Evolutionary conservation across 2,113 vertebrate genomes (phyloP), one percentile per base, ranked within the genome.

Genomic region (Lepus americanus): DNA sequence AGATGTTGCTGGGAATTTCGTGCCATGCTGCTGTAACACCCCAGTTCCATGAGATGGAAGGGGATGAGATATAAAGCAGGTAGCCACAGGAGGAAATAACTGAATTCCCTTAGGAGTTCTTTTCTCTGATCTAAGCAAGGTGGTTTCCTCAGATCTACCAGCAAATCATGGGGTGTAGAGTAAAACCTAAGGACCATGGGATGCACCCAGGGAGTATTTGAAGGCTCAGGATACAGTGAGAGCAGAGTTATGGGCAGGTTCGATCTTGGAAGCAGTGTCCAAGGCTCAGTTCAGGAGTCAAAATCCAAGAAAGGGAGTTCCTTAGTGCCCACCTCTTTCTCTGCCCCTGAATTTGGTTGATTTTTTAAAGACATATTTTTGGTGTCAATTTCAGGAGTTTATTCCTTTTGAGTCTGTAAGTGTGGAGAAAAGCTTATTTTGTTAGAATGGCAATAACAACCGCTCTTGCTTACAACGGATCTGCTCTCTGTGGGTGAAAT

Each of bases 351-450:
- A 22, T 22, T 78, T 81, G 51, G 23, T 10, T 80, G 72, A n/a
- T 19, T 79, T 55, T 90, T 90, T 76, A 70, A 44, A 78, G 80
- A 59, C 27, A 80, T 36, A 94, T 25, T 22, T 84, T 53, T 94
- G 33, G 33, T 61, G 51, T 95, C 74, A 70, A 33, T 93, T 86
- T 69, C 51, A 92, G 19, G 13, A 70, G 20, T 10, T 39, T 55
- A 23, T 78, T 84, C 23, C 23, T 92, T 93, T 51, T 55, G 22
- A 92, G 31, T 44, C 80, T 53, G 9, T 63, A 67, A 81, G 14
- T 63, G 17, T 69, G n/a, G 27, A 70, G 61, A 67, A 76, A 61
- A 61, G 36, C 19, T 44, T 76, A 49, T 92, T 89, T 87, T 87
- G 64, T 87, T 61, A 39, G 80, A 83, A 49, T 44, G 31, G 31